These are phyloP conservation scores for Odontocolon sp. DNA, from an alignment of 2,888 invertebrate genomes.

Conservation along the genomic window DNA sequence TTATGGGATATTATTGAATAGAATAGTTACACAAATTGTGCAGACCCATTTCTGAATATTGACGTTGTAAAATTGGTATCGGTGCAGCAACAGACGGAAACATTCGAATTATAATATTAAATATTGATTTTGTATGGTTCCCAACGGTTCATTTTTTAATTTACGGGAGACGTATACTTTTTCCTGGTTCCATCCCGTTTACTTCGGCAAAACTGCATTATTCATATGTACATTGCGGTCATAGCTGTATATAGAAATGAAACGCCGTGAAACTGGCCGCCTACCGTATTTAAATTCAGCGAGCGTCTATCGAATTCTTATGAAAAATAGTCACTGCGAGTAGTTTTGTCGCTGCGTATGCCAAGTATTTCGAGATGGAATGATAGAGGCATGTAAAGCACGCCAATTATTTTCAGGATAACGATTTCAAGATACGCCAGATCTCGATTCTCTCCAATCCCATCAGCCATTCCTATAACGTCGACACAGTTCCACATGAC, in stretches of 20 bases:
- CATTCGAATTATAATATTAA: not conserved
- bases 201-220: constrained; percentile 47
- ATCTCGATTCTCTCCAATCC: not conserved
- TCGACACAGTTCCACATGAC: no score
- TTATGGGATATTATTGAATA: not conserved
- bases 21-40: not conserved
- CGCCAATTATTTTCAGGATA: not conserved
- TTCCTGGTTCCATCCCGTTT: not conserved
- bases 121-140: constrained; percentile 73
- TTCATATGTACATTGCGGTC: constrained; percentile 49
- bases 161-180: constrained; percentile 66
- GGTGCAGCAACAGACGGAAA: not conserved
- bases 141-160: constrained; percentile 71
- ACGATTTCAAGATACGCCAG: not conserved
- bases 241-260: constrained; percentile 44
- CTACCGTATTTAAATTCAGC: constrained; percentile 20
- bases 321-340: not conserved
- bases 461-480: not conserved
- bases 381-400: not conserved
- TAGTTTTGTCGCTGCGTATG: not conserved
- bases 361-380: not conserved
- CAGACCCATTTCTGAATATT: not conserved
- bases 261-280: constrained; percentile 2
- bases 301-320: not conserved
- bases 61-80: not conserved